Evolutionary conservation across 2,888 invertebrate genomes (phyloP), one percentile per base, ranked within the genome.

Genomic region (Dorcus hopei): DNA sequence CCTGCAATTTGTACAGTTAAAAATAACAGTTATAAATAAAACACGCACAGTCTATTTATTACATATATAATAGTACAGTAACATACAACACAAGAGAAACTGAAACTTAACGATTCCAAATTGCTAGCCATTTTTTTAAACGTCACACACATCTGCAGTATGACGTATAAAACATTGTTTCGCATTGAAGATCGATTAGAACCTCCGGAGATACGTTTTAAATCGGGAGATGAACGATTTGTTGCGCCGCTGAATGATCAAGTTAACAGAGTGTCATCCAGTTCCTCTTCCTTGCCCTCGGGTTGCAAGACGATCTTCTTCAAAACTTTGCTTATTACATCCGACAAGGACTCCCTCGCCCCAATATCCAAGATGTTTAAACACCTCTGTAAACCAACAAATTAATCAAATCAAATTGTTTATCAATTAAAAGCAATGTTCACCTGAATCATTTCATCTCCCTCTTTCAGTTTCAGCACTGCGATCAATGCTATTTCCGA

Each of bases 401-500:
- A 57, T 38, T n/a, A 33, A 26, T 42, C 3, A 14, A 14, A 14
- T 9, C 19, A 38, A 45, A 38, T 49, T 38, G 2, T 33, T 23
- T 23, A 45, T 5, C 5, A 39, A 3, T 41, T 7, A 26, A 52
- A 14, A 45, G 11, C 26, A 26, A 26, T 2, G 5, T 65, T 72
- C 76, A 91, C 90, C 83, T 89, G 87, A 71, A 88, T 86, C 71
- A 87, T 86, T 57, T 82, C 80, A 56, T 91, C 90, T 53, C 90
- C 90, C 54, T 87, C 82, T 67, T 90, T 85, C 65, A 97, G 82
- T 59, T 89, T 85, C 66, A 98, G 84, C 66, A 97, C 85, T 52
- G 92, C 87, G 49, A 97, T 87, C 51, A 98, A 83, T 7, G 97
- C 96, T 63, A 91, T 86, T 83, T 98, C 98, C 42, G 96, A 92